phyloP scores from a whole-genome alignment of 2,888 invertebrate genomes.

The Candidula unifasciata region DNA sequence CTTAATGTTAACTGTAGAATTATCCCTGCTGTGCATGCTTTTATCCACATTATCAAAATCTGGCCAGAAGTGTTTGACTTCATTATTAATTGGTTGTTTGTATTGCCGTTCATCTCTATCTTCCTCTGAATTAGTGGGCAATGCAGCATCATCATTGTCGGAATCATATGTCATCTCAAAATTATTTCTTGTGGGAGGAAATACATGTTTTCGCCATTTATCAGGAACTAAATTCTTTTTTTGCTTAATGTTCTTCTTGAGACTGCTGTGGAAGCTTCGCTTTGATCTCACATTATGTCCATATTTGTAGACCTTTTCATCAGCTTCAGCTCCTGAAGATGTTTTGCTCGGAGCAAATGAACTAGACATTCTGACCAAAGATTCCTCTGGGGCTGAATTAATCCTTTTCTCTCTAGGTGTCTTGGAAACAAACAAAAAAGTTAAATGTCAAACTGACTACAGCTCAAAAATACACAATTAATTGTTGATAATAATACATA shows the following conservation, averaged over 20 bases:
- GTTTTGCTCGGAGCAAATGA: background rate
- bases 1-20: constrained; percentile 4
- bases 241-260: background rate
- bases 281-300: background rate
- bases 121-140: background rate
- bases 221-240: background rate
- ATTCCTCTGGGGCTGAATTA: background rate
- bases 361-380: background rate
- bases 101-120: background rate
- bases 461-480: background rate
- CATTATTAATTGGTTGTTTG: background rate
- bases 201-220: background rate
- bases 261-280: background rate
- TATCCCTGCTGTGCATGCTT: background rate
- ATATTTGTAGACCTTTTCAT: too few relatives aligned
- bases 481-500: too few relatives aligned
- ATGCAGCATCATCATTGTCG: background rate
- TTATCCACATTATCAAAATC: background rate
- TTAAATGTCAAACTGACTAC: background rate
- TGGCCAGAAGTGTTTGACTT: constrained; percentile 1
- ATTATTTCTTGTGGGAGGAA: background rate
- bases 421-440: constrained; percentile 27
- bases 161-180: background rate
- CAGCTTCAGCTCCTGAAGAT: background rate
- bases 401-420: constrained; percentile 1